phyloP scores from a whole-genome alignment of 2,113 vertebrate species.

The Lota lota region DNA sequence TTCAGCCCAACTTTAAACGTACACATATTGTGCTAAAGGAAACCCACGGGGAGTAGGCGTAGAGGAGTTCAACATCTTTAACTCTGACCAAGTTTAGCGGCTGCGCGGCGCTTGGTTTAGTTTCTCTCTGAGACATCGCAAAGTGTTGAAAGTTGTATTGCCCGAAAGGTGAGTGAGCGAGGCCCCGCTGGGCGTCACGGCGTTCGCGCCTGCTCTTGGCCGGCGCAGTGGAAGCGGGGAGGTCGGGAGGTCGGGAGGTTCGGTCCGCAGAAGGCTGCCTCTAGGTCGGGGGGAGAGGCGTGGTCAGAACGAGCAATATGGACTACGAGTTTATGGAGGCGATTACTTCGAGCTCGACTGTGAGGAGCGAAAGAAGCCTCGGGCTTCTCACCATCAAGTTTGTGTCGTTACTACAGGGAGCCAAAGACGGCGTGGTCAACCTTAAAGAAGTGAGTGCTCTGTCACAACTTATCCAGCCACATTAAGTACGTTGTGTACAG shows the following conservation, averaged over 20 bases:
- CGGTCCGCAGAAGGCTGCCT: too few species aligned
- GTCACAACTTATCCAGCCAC: too few species aligned
- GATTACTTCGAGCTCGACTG: conserved; percentile 75
- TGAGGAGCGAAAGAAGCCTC: conserved; percentile 85
- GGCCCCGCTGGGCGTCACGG: too few species aligned
- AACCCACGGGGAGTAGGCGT: background rate
- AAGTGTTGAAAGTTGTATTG: too few species aligned
- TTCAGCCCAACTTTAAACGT: background rate
- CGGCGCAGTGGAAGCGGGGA: too few species aligned
- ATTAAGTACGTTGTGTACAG: too few species aligned
- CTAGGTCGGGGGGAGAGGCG: background rate
- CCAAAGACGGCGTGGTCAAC: conserved; percentile 87
- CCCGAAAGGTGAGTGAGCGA: too few species aligned
- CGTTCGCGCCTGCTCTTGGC: too few species aligned
- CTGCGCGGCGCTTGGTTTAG: too few species aligned
- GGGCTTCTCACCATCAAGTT: conserved; percentile 85
- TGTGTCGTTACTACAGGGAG: conserved; percentile 84
- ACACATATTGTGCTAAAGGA: background rate
- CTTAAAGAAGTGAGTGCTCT: conserved; percentile 84
- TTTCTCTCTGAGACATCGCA: too few species aligned
- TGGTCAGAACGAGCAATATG: conserved; percentile 2
- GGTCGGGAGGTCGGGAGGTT: background rate
- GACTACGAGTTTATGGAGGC: conserved; percentile 25
- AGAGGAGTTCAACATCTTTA: too few species aligned
- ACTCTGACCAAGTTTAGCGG: too few species aligned